Evolutionary conservation across 2,888 invertebrate genomes (phyloP), one percentile per base, ranked within the genome.

Genomic region (Chloroclystis v-ata): DNA sequence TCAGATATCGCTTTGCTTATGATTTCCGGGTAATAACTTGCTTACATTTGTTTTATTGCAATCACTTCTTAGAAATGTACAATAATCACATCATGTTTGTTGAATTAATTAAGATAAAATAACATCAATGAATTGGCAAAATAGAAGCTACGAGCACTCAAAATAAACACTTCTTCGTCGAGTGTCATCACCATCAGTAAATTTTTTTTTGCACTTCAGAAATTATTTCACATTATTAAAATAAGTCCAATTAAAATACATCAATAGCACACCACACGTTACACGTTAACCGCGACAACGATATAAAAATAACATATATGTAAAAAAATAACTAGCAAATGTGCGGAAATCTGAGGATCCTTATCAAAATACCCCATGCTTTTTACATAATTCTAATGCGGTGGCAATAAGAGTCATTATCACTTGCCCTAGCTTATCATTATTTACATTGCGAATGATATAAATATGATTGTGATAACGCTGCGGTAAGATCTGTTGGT

Each of bases 391-490:
- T 12, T 51, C 56, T 64, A 69, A 67, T 56, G 37, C 0, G 32
- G 14, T 43, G 4, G 46, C 0, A 20, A 47, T 65, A 78, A 61
- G 68, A 46, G 37, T 43, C 46, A 71, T 37, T 63, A 52, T 71
- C 25, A 59, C 43, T 37, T 37, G 25, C 13, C 39, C 43, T 37
- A 47, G 56, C 53, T 76, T 79, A 82, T 82, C 80, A 59, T 46
- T 82, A 78, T 82, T 79, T 79, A 75, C 71, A 62, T 67, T 67
- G 69, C 65, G 54, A 72, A 72, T 70, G 72, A 82, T 80, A 82
- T 74, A 71, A 75, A 76, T 71, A 69, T 69, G 70, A 76, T 75
- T 67, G 58, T 68, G 81, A 83, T 81, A 82, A 80, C 61, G 63
- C 60, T 71, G 67, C 69, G 67, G 65, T 42, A 37, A 29, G 35